Percentiles rank a stretch among this genome's conserved stretches.
These are phyloP conservation scores for Setipinna tenuifilis DNA, from an alignment of 2,797 vertebrate species.

Conservation along the genomic window DNA sequence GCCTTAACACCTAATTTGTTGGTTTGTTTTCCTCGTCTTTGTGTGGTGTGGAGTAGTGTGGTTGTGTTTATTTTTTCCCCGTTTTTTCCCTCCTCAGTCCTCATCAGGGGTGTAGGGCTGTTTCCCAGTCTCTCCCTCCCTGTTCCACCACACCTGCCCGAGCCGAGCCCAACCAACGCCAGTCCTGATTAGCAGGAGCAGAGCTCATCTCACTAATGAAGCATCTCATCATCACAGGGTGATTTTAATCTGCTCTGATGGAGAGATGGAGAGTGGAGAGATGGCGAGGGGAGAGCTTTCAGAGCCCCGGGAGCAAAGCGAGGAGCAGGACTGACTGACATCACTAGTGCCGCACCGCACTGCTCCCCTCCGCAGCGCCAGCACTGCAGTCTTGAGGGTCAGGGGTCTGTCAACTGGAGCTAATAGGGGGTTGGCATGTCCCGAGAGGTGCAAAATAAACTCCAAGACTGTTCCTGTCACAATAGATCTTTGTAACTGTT, in stretches of 20 bases:
- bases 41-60: too few species aligned
- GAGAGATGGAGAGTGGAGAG: background rate
- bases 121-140: background rate
- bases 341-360: too few species aligned
- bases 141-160: background rate
- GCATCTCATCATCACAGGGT: constrained; percentile 7
- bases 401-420: too few species aligned
- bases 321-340: too few species aligned
- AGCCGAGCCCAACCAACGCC: background rate
- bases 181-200: background rate
- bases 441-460: too few species aligned
- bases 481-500: background rate
- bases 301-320: too few species aligned
- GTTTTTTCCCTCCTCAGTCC: background rate
- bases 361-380: too few species aligned
- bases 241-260: constrained; percentile 21
- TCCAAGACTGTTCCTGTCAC: background rate
- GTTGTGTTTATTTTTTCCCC: background rate
- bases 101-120: background rate
- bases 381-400: too few species aligned
- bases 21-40: too few species aligned
- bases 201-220: constrained; percentile 1
- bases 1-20: background rate
- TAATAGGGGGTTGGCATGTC: too few species aligned
- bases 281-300: too few species aligned